Base-by-base conservation (phyloP, 2,888 invertebrate species). In the Odontocerum albicorne region DNA sequence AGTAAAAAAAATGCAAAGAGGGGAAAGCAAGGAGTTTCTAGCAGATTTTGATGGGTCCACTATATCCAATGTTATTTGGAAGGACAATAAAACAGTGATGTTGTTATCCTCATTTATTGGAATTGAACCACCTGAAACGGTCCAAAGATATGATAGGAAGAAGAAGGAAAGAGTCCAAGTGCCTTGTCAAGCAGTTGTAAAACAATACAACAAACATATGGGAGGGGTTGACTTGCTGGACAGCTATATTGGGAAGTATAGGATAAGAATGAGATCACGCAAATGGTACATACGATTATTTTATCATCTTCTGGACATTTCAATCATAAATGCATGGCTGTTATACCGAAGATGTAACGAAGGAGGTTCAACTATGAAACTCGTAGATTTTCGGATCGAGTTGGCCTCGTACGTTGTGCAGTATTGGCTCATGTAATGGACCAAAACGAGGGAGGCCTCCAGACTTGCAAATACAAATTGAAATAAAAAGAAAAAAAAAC, bases 241-340 rank as follows among this genome's bases (percentile, higher is more conserved):
- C 66, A 57, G 66, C 66, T 42, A 20, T 42, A n/a, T 42, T 3
- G 42, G 42, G 4, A 13, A 21, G 13, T 21, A 42, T 17, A 20
- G 63, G 66, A 64, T 10, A 65, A 13, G 64, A 65, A 62, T 32
- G 54, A 46, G 58, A 20, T 54, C 54, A 31, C 63, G 51, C 38
- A 61, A 62, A 31, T 61, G 62, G 60, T 63, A 63, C 27, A 45
- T 61, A 17, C 39, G 56, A 16, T 43, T 64, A 8, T 62, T 63
- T 55, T 60, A 50, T 42, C 62, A 64, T 32, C 21, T 63, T 19
- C 12, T 62, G n/a, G 60, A 62, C 19, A 13, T 61, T n/a, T 36
- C 57, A 21, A 31, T 58, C 16, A 51, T 54, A 8, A 61, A 62
- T 49, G 35, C 60, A 7, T 62, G 64, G 59, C 6, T 38, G 4